phyloP scores from a whole-genome alignment of 2,888 invertebrate species.

The Pristionchus japonicus region DNA sequence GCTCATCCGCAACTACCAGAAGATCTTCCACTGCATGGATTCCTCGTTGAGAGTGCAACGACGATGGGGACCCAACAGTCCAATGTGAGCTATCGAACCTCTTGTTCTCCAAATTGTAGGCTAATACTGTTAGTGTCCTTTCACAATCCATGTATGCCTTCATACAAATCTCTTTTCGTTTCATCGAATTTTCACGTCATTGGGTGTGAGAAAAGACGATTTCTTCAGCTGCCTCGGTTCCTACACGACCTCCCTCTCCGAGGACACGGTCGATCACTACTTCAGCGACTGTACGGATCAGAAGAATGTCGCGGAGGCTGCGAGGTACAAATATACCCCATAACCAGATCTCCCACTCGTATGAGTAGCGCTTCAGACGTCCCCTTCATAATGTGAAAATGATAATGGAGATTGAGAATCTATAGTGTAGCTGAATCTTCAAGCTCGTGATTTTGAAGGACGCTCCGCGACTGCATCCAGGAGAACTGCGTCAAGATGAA shows the following conservation, averaged over 20 bases:
- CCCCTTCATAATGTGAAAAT: no score
- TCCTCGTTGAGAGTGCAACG: not conserved
- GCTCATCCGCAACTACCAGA: conserved; percentile 10
- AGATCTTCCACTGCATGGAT: conserved; percentile 36
- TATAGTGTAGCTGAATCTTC: no score
- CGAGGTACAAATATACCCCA: no score
- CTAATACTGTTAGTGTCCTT: not conserved
- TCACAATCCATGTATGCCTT: not conserved
- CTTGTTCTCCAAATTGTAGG: not conserved
- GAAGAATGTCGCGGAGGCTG: not conserved
- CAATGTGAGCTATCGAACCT: not conserved
- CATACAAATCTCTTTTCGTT: no score
- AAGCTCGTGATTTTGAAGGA: no score
- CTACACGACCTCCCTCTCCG: not conserved
- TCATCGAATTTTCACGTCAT: no score
- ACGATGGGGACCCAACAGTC: not conserved
- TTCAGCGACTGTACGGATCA: conserved; percentile 18
- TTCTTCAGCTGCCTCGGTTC: not conserved
- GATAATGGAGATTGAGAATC: no score
- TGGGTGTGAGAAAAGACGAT: not conserved
- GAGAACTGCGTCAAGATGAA: conserved; percentile 31
- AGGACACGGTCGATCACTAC: not conserved
- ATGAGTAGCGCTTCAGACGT: no score
- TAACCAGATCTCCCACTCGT: no score
- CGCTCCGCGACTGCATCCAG: conserved; percentile 20